Evolutionary conservation across 1,140 invertebrate species (phyloP).

Genomic region (Semibalanus balanoides): DNA sequence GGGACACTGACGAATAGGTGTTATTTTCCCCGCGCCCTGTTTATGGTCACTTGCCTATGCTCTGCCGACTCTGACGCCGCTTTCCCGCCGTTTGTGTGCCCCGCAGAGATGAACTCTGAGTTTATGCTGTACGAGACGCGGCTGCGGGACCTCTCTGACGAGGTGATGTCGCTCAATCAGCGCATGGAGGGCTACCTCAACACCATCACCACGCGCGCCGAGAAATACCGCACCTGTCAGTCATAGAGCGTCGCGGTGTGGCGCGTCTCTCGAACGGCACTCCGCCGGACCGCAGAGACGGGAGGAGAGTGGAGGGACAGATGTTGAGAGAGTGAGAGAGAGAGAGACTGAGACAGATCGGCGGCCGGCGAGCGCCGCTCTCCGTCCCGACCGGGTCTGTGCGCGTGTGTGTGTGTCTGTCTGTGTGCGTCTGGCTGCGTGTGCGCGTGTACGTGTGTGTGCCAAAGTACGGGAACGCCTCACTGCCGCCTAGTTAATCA

Average conservation of each 20-base stretch:
- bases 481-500: not conserved
- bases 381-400: no score
- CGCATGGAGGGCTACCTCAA: conserved; percentile 35
- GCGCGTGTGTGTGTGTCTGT: no score
- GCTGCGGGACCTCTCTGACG: conserved; percentile 29
- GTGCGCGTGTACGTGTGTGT: not conserved
- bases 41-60: no score
- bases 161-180: conserved; percentile 32
- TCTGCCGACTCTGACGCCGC: no score
- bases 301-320: no score
- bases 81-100: no score
- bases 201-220: conserved; percentile 32
- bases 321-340: no score
- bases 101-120: conserved; percentile 35
- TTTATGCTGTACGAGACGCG: conserved; percentile 33
- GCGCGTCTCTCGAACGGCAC: no score
- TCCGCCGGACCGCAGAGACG: no score
- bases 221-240: conserved; percentile 35
- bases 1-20: no score
- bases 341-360: not conserved
- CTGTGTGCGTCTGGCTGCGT: not conserved
- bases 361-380: no score
- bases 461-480: not conserved
- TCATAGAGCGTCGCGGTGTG: not conserved
- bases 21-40: no score